Base-by-base conservation (phyloP, 2,888 invertebrate genomes). In the Sthenelais limicola region DNA sequence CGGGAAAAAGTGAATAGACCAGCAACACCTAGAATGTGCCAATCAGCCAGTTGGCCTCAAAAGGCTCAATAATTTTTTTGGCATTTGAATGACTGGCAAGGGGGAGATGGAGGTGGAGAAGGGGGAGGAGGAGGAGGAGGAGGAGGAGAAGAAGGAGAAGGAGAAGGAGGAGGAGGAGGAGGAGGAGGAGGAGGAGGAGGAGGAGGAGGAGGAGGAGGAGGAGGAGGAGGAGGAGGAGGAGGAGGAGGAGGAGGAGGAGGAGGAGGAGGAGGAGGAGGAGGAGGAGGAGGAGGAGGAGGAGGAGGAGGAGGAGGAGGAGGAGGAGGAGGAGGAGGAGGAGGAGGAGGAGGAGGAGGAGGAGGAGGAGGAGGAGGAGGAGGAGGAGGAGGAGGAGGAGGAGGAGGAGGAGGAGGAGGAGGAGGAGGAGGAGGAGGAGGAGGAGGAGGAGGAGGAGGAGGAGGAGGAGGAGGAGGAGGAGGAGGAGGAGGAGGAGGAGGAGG, bases 401-500 rank as follows among this genome's bases (percentile, higher is more conserved):
- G 43, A 18, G 18, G 43, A 18, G 18, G 9, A 18, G 43, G 12
- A 18, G 18, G 43, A 18, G 43, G 9, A 9, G 12, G 9, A 9
- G 9, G 43, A 18, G 43, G 9, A 18, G 43, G 9, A 12, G 43
- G 43, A 18, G 9, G 43, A 18, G 9, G 9, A 18, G 43, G 43
- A 12, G 9, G 43, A 12, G 12, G 9, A 43, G 38, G 43, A 66
- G 9, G 66, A 35, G 66, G 21, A 66, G 28, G 67, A 47, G 9
- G 67, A 43, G 26, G 43, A 67, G n/a, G 66, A 26, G 32, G 66
- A 66, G 38, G 43, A 66, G 9, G 66, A 35, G 66, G 21, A 66
- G 28, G 67, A 47, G 9, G 67, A 43, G 26, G 43, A 67, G n/a
- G 66, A 26, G 32, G 66, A 66, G 38, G 43, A 66, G 9, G 66